Evolutionary conservation across 2,888 invertebrate species (phyloP), one percentile per base, ranked within the genome.

Genomic region (Oligia strigilis): DNA sequence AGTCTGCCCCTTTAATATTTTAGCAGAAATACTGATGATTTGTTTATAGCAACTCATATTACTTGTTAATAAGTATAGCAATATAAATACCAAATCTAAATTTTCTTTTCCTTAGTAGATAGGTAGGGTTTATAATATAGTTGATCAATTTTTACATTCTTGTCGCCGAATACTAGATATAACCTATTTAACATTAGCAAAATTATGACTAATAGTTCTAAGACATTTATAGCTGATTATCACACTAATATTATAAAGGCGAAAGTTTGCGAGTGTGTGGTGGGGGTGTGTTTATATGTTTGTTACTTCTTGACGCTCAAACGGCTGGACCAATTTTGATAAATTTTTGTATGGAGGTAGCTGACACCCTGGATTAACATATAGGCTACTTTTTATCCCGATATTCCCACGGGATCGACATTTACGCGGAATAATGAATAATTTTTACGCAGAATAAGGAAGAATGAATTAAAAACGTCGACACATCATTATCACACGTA

Each of bases 121-220:
- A 17, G 17, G 5, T n/a, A 17, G 19, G 9, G 9, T 62, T 0
- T 49, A 36, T 17, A 4, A 0, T 49, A 36, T 17, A 2, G 19
- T 23, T 60, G 13, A 13, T 13, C 1, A 6, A 11, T 43, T 36
- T 62, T 79, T 19, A 55, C n/a, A 46, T 46, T 36, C 8, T 14
- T 36, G 6, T 36, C 19, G n/a, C 46, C 8, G 4, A n/a, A 49
- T 60, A 58, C 40, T 8, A n/a, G 11, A 19, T 19, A 29, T 40
- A 49, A 36, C 1, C 4, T 19, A 2, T 75, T 43, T 58, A n/a
- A 75, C 17, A 40, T 46, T 40, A n/a, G 4, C 23, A 52, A 73
- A 60, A 75, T 17, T 29, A 55, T 74, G 62, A 65, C 52, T 52
- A n/a, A 77, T 43, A n/a, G 40, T 52, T 62, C 72, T 19, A 80